Percentiles rank a stretch among this genome's conserved stretches.
These are phyloP conservation scores for Acropternis orthonyx DNA, from an alignment of 2,797 vertebrate genomes.

Conservation along the genomic window DNA sequence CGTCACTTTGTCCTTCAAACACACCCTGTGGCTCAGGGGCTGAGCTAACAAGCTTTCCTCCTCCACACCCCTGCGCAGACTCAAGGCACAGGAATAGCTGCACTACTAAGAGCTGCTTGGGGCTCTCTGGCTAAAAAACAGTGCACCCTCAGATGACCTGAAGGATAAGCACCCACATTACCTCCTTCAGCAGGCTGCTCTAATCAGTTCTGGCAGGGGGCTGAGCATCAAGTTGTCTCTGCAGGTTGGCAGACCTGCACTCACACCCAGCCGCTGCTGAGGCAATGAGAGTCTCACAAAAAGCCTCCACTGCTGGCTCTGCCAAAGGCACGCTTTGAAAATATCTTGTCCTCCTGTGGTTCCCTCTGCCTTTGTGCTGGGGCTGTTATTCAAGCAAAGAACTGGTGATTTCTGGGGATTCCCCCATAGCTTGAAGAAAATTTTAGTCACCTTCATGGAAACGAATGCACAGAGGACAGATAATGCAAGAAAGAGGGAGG, in stretches of 20 bases:
- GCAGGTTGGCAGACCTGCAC: background rate
- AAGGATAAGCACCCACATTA: background rate
- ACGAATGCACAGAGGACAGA: background rate
- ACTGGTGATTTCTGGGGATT: background rate
- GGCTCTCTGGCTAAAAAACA: background rate
- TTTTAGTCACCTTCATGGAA: background rate
- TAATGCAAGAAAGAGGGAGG: background rate
- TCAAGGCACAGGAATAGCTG: background rate
- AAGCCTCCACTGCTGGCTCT: background rate
- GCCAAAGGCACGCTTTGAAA: background rate
- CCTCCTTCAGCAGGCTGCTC: background rate
- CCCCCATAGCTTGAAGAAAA: background rate
- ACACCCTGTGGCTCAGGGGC: accelerated
- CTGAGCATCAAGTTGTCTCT: background rate
- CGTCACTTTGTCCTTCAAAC: background rate
- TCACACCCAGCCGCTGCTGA: background rate
- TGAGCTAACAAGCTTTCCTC: background rate
- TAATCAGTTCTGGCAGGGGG: background rate
- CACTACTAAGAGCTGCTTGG: background rate
- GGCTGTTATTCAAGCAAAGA: background rate
- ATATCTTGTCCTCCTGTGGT: accelerated
- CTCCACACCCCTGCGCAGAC: background rate
- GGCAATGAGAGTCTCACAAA: background rate
- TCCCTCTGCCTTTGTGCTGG: background rate
- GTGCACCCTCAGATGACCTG: background rate